These are phyloP conservation scores for Montipora efflorescens DNA, from an alignment of 64 coral and sea anemone species.

Conservation along the genomic window DNA sequence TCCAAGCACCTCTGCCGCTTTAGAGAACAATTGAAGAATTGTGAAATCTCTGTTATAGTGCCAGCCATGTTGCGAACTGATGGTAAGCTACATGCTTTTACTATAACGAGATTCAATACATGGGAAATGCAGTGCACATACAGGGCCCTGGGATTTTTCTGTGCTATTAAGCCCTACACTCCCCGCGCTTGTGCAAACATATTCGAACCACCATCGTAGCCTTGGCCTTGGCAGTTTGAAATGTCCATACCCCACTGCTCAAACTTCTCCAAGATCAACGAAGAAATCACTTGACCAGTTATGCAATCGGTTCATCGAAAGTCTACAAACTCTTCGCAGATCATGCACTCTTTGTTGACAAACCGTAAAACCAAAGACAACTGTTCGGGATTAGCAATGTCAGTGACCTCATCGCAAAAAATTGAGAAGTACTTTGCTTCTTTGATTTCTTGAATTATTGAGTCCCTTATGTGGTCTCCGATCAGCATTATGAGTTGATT, in stretches of 20 bases:
- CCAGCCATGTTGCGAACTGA: slow-evolving; percentile 35
- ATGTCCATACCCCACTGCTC: slow-evolving; percentile 51
- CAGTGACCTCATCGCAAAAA: slow-evolving; percentile 68
- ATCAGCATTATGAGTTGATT: background rate
- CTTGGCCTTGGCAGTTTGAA: slow-evolving; percentile 51
- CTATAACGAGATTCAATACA: slow-evolving; percentile 68
- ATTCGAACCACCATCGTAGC: slow-evolving; percentile 52
- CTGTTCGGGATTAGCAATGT: slow-evolving; percentile 55
- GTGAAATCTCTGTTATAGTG: slow-evolving; percentile 29
- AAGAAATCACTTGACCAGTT: slow-evolving; percentile 36
- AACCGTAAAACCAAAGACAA: slow-evolving; percentile 49
- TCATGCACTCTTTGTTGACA: slow-evolving; percentile 30
- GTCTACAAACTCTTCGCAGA: slow-evolving; percentile 35
- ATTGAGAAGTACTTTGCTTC: slow-evolving; percentile 34
- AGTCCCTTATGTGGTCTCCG: slow-evolving; percentile 25
- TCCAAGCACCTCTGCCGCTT: slow-evolving; percentile 65
- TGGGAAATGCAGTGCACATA: slow-evolving; percentile 59
- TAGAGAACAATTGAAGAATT: slow-evolving; percentile 64
- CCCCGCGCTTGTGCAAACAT: slow-evolving; percentile 56
- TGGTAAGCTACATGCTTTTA: no score
- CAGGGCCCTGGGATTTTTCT: background rate
- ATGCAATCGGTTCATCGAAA: background rate
- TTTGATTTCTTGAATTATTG: slow-evolving; percentile 32
- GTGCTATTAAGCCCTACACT: slow-evolving; percentile 10
- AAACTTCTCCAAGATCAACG: slow-evolving; percentile 32